Evolutionary conservation across 92 coral and sea anemone genomes (phyloP).

Genomic region (Isaurus tuberculatus): DNA sequence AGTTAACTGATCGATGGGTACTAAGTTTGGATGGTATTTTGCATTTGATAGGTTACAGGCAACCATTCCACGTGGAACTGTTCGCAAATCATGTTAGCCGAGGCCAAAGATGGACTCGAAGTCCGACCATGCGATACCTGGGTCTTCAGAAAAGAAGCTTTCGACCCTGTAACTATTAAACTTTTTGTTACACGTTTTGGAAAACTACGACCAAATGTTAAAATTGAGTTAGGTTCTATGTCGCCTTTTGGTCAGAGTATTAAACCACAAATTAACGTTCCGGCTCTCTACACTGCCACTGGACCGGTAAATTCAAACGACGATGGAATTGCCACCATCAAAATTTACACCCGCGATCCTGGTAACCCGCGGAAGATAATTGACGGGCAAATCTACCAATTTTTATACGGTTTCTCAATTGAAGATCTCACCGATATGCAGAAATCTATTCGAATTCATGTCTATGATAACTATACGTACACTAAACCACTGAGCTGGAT

Average conservation of each 20-base stretch:
- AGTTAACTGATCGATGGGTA: not conserved
- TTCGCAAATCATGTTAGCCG: slow-evolving; percentile 64
- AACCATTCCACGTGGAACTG: slow-evolving; percentile 49
- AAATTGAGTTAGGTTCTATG: slow-evolving; percentile 38
- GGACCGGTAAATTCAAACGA: slow-evolving; percentile 38
- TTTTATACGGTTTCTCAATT: slow-evolving; percentile 45
- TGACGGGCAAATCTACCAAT: slow-evolving; percentile 78
- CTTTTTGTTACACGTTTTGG: slow-evolving; percentile 79
- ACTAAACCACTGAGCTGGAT: slow-evolving; percentile 69
- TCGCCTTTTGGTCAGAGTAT: not conserved
- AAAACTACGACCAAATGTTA: slow-evolving; percentile 45
- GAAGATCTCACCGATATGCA: slow-evolving; percentile 33
- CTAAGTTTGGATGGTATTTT: not conserved
- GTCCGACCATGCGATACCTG: slow-evolving; percentile 69
- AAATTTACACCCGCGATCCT: slow-evolving; percentile 62
- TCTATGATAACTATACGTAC: slow-evolving; percentile 39
- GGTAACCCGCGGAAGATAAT: slow-evolving; percentile 62
- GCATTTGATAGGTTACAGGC: slow-evolving; percentile 56
- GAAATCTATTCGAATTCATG: slow-evolving; percentile 53
- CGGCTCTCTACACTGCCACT: not conserved
- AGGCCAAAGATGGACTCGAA: slow-evolving; percentile 69
- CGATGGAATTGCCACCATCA: slow-evolving; percentile 59
- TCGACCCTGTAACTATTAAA: slow-evolving; percentile 46
- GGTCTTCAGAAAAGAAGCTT: slow-evolving; percentile 68
- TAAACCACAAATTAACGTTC: slow-evolving; percentile 38